Evolutionary conservation across 2,113 vertebrate genomes (phyloP).

Genomic region (human (Homo sapiens)): DNA sequence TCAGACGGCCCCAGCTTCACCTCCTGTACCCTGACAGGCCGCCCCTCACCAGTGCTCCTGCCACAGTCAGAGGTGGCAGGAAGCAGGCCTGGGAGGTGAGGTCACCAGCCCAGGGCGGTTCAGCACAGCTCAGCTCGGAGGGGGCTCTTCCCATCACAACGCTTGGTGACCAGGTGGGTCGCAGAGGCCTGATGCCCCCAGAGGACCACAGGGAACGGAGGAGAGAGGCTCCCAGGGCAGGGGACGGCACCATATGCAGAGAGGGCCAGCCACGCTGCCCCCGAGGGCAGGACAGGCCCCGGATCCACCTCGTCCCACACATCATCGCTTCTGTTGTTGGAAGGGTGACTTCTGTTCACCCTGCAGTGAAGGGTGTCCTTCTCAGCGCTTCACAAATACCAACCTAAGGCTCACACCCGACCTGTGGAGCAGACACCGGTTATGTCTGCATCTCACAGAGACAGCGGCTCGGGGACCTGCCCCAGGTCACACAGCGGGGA

Average conservation of each 20-base stretch:
- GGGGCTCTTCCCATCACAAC: neutral
- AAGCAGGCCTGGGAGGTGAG: neutral
- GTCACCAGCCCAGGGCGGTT: neutral
- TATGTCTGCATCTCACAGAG: neutral
- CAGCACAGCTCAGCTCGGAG: neutral
- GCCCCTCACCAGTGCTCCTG: rapidly evolving
- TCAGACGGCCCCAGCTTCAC: neutral
- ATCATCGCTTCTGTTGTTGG: too few species aligned
- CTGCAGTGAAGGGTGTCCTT: too few species aligned
- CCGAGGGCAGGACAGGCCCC: neutral
- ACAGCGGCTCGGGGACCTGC: neutral
- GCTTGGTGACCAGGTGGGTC: neutral
- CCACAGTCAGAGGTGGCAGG: neutral
- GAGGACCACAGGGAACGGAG: neutral
- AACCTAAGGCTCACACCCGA: neutral
- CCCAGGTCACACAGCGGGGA: neutral
- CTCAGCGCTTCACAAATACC: neutral
- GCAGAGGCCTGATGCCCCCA: rapidly evolving
- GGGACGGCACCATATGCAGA: rapidly evolving
- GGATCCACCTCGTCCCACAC: too few species aligned
- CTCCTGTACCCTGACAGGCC: neutral
- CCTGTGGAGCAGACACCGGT: neutral
- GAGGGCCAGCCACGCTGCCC: rapidly evolving
- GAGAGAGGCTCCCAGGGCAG: neutral
- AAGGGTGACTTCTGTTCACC: too few species aligned